Percentiles rank a stretch among this genome's conserved stretches.
phyloP scores from a whole-genome alignment of 2,888 invertebrate genomes.

The Lasioglossum figueresi region DNA sequence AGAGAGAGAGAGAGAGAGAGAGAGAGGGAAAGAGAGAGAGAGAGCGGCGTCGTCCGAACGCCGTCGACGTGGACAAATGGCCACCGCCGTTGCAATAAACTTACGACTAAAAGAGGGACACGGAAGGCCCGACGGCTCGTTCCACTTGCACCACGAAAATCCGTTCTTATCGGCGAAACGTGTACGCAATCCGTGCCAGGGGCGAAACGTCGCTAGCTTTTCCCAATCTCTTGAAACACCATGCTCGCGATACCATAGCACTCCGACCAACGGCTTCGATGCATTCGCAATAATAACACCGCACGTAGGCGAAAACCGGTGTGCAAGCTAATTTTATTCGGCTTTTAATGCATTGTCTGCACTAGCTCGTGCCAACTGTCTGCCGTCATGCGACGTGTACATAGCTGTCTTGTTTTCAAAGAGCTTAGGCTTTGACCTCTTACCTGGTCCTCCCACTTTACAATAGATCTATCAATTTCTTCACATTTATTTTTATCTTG shows the following conservation, averaged over 20 bases:
- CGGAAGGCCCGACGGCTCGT: conserved; percentile 42
- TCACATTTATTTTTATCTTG: not conserved
- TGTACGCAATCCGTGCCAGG: conserved; percentile 42
- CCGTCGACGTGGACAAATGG: conserved; percentile 66
- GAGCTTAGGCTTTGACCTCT: not conserved
- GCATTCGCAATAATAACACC: conserved; percentile 3
- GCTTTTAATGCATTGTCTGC: conserved; percentile 4
- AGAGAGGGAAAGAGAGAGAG: too few relatives aligned
- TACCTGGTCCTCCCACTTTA: not conserved
- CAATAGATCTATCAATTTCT: not conserved
- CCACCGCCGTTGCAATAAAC: conserved; percentile 64
- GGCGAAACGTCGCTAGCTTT: conserved; percentile 29
- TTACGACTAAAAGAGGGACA: conserved; percentile 55
- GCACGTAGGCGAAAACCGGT: not conserved
- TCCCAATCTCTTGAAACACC: not conserved
- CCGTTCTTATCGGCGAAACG: conserved; percentile 51
- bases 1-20: not conserved
- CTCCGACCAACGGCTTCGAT: not conserved
- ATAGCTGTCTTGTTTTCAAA: not conserved
- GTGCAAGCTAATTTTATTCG: conserved; percentile 1
- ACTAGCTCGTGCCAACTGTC: not conserved
- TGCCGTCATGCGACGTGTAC: not conserved
- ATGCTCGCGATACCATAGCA: not conserved
- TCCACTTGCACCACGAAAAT: conserved; percentile 52
- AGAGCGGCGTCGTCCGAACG: conserved; percentile 21